These are phyloP conservation scores for Syndactyla subalaris DNA, from an alignment of 2,797 vertebrate genomes.

Conservation along the genomic window DNA sequence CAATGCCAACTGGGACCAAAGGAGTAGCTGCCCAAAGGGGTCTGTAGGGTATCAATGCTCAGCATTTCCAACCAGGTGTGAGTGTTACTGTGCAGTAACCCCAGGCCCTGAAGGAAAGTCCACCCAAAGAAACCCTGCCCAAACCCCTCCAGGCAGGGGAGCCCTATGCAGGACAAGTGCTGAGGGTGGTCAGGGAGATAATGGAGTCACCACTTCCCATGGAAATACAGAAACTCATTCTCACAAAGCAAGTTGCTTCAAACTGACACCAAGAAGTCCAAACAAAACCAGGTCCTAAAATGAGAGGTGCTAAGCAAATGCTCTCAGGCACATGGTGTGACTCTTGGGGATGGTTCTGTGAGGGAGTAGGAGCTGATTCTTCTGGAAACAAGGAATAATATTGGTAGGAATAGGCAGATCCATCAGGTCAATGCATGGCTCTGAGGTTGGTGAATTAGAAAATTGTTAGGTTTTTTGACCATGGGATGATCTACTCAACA, in stretches of 20 bases:
- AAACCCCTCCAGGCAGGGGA: neutral
- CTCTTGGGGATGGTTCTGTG: too few relatives aligned
- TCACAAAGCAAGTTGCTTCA: neutral
- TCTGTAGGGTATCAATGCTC: neutral
- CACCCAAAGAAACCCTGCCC: neutral
- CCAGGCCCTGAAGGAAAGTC: neutral
- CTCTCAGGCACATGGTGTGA: too few relatives aligned
- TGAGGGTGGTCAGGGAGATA: neutral
- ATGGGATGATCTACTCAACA: too few relatives aligned
- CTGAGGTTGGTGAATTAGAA: too few relatives aligned
- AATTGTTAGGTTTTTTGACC: too few relatives aligned
- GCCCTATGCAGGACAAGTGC: neutral
- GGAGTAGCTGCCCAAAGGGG: neutral
- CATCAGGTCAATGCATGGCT: too few relatives aligned
- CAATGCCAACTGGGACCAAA: neutral
- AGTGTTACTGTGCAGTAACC: rapidly evolving
- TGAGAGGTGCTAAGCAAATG: neutral
- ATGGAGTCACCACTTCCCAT: neutral
- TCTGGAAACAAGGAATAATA: too few relatives aligned
- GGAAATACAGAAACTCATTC: neutral
- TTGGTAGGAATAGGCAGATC: too few relatives aligned
- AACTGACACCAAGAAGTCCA: neutral
- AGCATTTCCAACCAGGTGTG: neutral
- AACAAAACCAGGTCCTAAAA: neutral
- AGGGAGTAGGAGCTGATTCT: too few relatives aligned